These are phyloP conservation scores for Dysdera silvatica DNA, from an alignment of 1,140 invertebrate genomes.

Conservation along the genomic window DNA sequence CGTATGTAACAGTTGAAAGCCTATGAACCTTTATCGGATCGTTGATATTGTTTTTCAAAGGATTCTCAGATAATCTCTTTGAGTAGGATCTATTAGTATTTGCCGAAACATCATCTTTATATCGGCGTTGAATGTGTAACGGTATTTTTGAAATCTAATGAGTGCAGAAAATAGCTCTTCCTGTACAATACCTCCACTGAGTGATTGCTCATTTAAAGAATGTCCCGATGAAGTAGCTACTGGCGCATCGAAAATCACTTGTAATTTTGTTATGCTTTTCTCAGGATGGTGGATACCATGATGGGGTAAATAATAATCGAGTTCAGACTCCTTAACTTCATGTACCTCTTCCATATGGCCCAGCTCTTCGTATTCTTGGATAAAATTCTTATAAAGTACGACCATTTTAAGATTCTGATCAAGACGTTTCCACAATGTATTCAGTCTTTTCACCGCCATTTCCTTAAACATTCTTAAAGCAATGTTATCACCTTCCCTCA, in stretches of 20 bases:
- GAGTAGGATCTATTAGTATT: not conserved
- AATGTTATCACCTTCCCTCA: too few species aligned
- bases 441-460: too few species aligned
- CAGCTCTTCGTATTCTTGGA: too few species aligned
- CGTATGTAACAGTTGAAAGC: constrained; percentile 34
- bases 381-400: too few species aligned
- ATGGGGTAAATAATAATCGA: constrained; percentile 1
- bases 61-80: constrained; percentile 12
- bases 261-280: not conserved
- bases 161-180: not conserved
- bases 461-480: too few species aligned
- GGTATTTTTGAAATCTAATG: not conserved
- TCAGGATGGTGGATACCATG: not conserved
- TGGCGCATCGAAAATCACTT: not conserved
- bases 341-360: too few species aligned
- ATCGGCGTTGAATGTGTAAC: not conserved
- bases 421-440: too few species aligned
- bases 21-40: not conserved
- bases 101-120: not conserved
- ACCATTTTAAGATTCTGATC: too few species aligned
- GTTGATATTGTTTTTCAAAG: not conserved
- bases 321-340: too few species aligned
- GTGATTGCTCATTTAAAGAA: not conserved
- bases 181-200: not conserved
- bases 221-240: not conserved